Evolutionary conservation across 2,888 invertebrate species (phyloP).

Genomic region (Campoletis raptor): DNA sequence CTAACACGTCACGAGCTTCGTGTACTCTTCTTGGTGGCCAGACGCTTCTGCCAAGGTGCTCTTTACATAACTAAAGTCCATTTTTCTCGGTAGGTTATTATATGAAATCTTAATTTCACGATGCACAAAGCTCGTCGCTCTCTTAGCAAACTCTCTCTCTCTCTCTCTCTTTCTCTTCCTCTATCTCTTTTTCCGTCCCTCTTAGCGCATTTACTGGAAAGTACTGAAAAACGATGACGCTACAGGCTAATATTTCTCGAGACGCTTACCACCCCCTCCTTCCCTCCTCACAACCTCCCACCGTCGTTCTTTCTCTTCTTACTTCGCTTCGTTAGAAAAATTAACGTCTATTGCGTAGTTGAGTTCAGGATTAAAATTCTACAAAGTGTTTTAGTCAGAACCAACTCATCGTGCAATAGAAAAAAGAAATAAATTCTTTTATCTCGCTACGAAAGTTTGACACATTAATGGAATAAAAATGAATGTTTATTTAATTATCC

Average conservation of each 20-base stretch:
- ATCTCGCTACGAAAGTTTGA: neutral
- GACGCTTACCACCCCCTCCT: slow-evolving; percentile 15
- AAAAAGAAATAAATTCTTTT: neutral
- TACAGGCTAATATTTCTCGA: slow-evolving; percentile 44
- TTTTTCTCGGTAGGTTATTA: slow-evolving; percentile 65
- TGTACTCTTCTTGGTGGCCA: slow-evolving; percentile 36
- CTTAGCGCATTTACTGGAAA: slow-evolving; percentile 37
- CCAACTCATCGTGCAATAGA: neutral
- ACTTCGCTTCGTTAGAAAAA: neutral
- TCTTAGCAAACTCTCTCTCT: neutral
- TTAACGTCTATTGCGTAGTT: slow-evolving; percentile 12
- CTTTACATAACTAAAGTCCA: slow-evolving; percentile 73
- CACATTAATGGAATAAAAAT: neutral
- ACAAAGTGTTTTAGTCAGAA: neutral
- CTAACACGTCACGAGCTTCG: slow-evolving; percentile 53
- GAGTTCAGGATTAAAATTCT: neutral
- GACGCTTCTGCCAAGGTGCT: slow-evolving; percentile 51
- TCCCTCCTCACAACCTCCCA: neutral
- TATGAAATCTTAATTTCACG: slow-evolving; percentile 71
- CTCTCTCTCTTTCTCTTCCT: slow-evolving; percentile 16
- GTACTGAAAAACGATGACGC: slow-evolving; percentile 47
- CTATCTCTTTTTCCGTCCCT: neutral
- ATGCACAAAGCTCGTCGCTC: slow-evolving; percentile 40
- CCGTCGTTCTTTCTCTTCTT: neutral
- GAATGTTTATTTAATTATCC: neutral